A percentile compares a stretch with the other conserved stretches of the same genome.
Conservation (phyloP, 2,888 invertebrate genomes). For the Eremobia ochroleuca region DNA sequence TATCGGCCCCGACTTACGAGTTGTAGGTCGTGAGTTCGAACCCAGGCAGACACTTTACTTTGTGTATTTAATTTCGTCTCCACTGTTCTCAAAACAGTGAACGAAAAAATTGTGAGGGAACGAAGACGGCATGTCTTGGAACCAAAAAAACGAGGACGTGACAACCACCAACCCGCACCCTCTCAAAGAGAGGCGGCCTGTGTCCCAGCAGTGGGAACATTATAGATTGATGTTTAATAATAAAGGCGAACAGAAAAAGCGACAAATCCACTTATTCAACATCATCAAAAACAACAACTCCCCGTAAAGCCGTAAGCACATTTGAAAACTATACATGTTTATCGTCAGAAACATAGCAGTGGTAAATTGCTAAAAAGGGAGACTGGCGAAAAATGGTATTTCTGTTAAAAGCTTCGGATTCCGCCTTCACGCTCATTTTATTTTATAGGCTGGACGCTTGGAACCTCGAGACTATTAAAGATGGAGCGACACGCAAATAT, state of each 20-base stretch:
- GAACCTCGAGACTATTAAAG: background rate
- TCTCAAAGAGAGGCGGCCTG: too few species aligned
- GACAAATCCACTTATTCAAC: constrained; percentile 29
- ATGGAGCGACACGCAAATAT: constrained; percentile 9
- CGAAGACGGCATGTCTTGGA: background rate
- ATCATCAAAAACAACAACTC: too few species aligned
- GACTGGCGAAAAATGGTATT: constrained; percentile 15
- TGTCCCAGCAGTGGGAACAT: too few species aligned
- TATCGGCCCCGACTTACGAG: too few species aligned
- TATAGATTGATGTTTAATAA: background rate
- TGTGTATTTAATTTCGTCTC: background rate
- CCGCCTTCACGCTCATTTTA: constrained; percentile 31
- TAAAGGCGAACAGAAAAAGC: constrained; percentile 10
- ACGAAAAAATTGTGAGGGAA: background rate
- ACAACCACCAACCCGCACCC: too few species aligned
- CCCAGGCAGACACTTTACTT: background rate
- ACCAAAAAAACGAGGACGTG: background rate
- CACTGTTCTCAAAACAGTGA: background rate
- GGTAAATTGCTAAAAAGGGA: constrained; percentile 42
- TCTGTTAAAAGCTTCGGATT: constrained; percentile 44
- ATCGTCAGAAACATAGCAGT: constrained; percentile 15
- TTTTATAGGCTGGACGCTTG: constrained; percentile 29
- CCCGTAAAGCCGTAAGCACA: constrained; percentile 30
- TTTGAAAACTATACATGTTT: constrained; percentile 47
- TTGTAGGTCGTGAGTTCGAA: background rate